Percentiles rank a stretch among this genome's conserved stretches.
These are phyloP conservation scores for Gallinago undulata DNA, from an alignment of 2,113 vertebrate genomes.

Conservation along the genomic window DNA sequence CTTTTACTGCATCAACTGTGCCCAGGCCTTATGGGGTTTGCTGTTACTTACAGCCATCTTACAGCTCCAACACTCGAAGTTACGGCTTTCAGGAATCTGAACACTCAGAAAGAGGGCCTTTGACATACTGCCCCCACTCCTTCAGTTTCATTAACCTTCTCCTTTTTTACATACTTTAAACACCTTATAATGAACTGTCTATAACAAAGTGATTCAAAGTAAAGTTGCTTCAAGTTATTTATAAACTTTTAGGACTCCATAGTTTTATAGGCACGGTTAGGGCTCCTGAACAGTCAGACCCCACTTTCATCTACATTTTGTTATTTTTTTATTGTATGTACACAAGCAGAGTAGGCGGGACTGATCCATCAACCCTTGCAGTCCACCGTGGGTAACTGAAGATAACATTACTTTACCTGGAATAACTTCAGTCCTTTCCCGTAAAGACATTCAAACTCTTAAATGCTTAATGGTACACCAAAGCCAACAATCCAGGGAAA, in stretches of 20 bases:
- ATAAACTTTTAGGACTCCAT: conserved; percentile 20
- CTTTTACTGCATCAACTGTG: neutral
- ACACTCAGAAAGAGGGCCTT: neutral
- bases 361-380: neutral
- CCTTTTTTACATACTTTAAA: neutral
- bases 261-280: neutral
- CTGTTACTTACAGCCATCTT: neutral
- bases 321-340: conserved; percentile 47
- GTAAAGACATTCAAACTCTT: neutral
- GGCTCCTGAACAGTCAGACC: neutral
- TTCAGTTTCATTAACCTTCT: neutral
- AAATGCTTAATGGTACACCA: neutral
- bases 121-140: neutral
- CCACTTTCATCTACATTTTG: conserved; percentile 1
- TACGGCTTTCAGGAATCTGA: neutral
- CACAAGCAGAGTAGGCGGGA: neutral
- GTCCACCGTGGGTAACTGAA: neutral
- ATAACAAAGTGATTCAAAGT: neutral
- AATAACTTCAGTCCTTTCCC: neutral
- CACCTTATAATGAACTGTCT: neutral
- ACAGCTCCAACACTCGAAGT: neutral
- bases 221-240: conserved; percentile 12
- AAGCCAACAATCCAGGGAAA: neutral
- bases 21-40: neutral
- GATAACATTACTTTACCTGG: neutral